A percentile compares a stretch with the other conserved stretches of the same genome.
These are phyloP conservation scores for Amphipoea oculea DNA, from an alignment of 2,888 invertebrate genomes.

Conservation along the genomic window DNA sequence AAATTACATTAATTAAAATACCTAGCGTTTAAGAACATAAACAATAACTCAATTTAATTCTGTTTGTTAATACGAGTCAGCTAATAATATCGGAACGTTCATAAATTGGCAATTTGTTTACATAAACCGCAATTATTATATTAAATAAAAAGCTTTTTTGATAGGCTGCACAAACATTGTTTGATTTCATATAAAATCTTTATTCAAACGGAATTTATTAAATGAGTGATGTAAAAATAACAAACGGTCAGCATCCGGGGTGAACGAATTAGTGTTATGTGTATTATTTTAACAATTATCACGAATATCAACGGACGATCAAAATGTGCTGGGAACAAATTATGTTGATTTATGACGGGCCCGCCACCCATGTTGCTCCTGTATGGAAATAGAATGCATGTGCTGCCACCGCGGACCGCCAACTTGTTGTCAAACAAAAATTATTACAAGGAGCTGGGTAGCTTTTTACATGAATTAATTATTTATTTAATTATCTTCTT, in stretches of 20 bases:
- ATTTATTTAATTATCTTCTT: background rate
- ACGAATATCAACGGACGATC: conserved; percentile 74
- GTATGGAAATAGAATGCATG: conserved; percentile 80
- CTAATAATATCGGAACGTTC: conserved; percentile 45
- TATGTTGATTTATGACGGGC: conserved; percentile 82
- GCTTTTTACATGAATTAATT: conserved; percentile 37
- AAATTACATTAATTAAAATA: conserved; percentile 24
- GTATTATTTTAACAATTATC: conserved; percentile 77
- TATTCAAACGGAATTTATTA: conserved; percentile 31
- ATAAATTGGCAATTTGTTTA: conserved; percentile 61
- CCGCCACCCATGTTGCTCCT: conserved; percentile 83
- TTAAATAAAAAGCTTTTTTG: conserved; percentile 42
- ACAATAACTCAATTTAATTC: conserved; percentile 53
- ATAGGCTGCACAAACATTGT: conserved; percentile 32
- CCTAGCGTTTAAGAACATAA: conserved; percentile 22
- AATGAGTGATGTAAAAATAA: conserved; percentile 54
- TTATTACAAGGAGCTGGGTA: conserved; percentile 21
- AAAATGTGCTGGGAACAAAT: conserved; percentile 84
- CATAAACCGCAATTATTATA: conserved; percentile 43
- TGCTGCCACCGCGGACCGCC: conserved; percentile 59
- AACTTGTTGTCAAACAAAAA: conserved; percentile 62
- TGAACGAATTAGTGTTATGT: conserved; percentile 64
- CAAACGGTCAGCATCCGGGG: conserved; percentile 67
- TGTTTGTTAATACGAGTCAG: conserved; percentile 46
- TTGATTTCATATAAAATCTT: conserved; percentile 37